Evolutionary conservation across 2,797 vertebrate genomes (phyloP), one percentile per base, ranked within the genome.

Genomic region (Rhinogobio ventralis): DNA sequence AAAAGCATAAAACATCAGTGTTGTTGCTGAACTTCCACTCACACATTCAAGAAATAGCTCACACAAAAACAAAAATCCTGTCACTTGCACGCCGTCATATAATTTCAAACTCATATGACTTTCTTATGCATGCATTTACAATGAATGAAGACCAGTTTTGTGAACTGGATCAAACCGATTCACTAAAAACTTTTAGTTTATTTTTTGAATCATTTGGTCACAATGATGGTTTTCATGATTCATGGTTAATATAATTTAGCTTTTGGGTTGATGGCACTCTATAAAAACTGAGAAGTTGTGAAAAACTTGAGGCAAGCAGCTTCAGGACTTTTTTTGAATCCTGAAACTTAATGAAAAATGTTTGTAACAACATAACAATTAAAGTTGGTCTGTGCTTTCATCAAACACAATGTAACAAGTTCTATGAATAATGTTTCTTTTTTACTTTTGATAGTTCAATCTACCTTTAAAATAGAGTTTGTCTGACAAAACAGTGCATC

Each of bases 1-100:
- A 51, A 53, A 83, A 83, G 72, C 30, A 75, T 66, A 39, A 67
- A 76, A 51, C 72, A 76, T 67, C 46, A 53, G 45, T 49, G 45
- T 75, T 75, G 11, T 53, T 17, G 30, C 46, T 23, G n/a, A 68
- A 67, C 62, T 45, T 66, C 11, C 49, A 68, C 30, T 42, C 73
- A 83, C 60, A 74, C 25, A 23, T 66, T 75, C 15, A 51, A 75
- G 46, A 49, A 36, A 75, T 17, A 14, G 33, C 20, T 67, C 76
- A 66, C 60, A 14, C 2, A 8, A 46, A 45, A 62, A 78, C 42
- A 0, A 62, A 6, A n/a, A 17, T 19, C 5, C 17, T 66, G 17
- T 49, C 9, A 79, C 17, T 49, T 33, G 5, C 10, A 74, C 10
- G 20, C 4, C 0, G 10, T 42, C 39, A 45, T 33, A 13, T 33